A percentile compares a stretch with the other conserved stretches of the same genome.
Conservation (phyloP, 2,113 vertebrate species). For the Pholis gunnellus region DNA sequence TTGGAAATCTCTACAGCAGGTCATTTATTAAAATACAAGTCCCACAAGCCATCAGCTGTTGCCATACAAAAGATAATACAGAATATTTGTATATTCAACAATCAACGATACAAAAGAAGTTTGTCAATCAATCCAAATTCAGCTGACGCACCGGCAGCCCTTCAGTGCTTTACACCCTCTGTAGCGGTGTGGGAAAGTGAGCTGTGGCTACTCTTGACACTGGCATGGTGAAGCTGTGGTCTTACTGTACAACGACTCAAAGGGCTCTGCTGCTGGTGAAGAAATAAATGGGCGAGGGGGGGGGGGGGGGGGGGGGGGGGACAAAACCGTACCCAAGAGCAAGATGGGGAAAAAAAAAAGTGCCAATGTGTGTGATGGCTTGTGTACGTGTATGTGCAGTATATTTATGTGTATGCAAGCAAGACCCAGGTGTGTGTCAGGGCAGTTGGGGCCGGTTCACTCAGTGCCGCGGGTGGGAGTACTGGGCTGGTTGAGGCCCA, state of each 20-base stretch:
- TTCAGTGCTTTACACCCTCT: constrained; percentile 69
- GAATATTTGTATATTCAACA: constrained; percentile 42
- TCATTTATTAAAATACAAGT: constrained; percentile 66
- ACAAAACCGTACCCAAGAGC: constrained; percentile 55
- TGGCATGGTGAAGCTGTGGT: constrained; percentile 68
- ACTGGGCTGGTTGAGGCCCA: constrained; percentile 94
- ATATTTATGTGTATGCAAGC: constrained; percentile 65
- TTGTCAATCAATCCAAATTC: constrained; percentile 58
- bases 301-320: constrained; percentile 30
- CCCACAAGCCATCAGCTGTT: constrained; percentile 52
- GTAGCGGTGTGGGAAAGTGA: constrained; percentile 60
- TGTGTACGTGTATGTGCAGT: constrained; percentile 52
- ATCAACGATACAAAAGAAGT: constrained; percentile 75
- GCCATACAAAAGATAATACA: constrained; percentile 76
- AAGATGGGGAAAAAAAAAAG: constrained; percentile 54
- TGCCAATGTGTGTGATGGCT: constrained; percentile 60
- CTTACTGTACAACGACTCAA: constrained; percentile 71
- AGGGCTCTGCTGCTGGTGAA: constrained; percentile 68
- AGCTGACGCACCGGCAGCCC: constrained; percentile 68
- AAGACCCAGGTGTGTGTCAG: constrained; percentile 57
- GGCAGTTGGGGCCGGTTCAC: constrained; percentile 71
- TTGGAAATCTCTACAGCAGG: constrained; percentile 46
- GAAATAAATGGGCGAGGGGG: constrained; percentile 45
- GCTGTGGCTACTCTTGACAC: constrained; percentile 64
- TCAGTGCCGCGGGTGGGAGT: constrained; percentile 92